Percentiles rank a stretch among this genome's conserved stretches.
phyloP scores from a whole-genome alignment of 2,113 vertebrate species.

The Tenebrosternarchus preto region DNA sequence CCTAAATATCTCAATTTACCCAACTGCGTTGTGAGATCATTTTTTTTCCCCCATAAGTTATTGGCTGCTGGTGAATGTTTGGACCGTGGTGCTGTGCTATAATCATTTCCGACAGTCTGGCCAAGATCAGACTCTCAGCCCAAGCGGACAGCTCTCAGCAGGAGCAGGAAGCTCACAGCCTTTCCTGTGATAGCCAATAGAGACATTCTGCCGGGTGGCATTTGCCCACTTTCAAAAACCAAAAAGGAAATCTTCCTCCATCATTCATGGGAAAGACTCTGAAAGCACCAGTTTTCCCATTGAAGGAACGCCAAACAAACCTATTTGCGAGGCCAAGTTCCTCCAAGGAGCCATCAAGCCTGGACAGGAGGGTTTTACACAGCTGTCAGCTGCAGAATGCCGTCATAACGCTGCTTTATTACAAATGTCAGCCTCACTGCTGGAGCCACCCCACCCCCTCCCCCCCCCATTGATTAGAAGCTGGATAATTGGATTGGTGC shows the following conservation, averaged over 20 bases:
- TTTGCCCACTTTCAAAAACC: slow-evolving; percentile 44
- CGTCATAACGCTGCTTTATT: slow-evolving; percentile 61
- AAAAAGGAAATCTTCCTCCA: slow-evolving; percentile 43
- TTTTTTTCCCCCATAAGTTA: slow-evolving; percentile 3
- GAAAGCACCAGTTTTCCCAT: slow-evolving; percentile 50
- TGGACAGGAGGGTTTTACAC: slow-evolving; percentile 40
- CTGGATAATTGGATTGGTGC: slow-evolving; percentile 70
- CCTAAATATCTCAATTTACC: slow-evolving; percentile 30
- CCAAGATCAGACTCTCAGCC: slow-evolving; percentile 45
- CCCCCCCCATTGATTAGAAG: slow-evolving; percentile 56
- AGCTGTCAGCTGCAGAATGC: slow-evolving; percentile 62
- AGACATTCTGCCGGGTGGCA: slow-evolving; percentile 49
- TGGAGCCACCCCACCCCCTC: slow-evolving; percentile 55
- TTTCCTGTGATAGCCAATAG: slow-evolving; percentile 45
- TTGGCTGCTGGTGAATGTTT: slow-evolving; percentile 24
- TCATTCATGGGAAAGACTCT: slow-evolving; percentile 53
- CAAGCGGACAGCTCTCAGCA: slow-evolving; percentile 40
- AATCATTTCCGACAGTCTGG: slow-evolving; percentile 50
- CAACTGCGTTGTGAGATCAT: slow-evolving; percentile 13
- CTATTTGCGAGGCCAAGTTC: slow-evolving; percentile 48
- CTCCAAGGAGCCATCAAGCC: slow-evolving; percentile 46
- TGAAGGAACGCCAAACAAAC: slow-evolving; percentile 51
- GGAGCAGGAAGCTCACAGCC: slow-evolving; percentile 46
- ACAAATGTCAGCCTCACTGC: slow-evolving; percentile 67
- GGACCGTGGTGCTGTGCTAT: slow-evolving; percentile 17